Evolutionary conservation across 2,888 invertebrate genomes (phyloP).

Genomic region (Drosophila siamana): DNA sequence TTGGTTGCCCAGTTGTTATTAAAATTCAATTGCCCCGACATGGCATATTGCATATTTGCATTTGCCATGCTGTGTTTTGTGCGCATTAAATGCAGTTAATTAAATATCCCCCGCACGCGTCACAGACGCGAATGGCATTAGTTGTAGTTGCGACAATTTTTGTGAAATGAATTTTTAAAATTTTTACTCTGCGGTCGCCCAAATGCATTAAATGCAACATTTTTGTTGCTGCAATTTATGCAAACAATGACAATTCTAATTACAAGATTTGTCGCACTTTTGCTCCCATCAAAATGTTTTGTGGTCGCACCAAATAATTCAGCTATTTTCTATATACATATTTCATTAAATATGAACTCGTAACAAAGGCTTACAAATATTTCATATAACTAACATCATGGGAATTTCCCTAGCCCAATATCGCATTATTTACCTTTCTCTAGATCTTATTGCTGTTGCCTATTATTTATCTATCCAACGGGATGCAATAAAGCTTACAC

Average conservation of each 20-base stretch:
- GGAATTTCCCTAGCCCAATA: no score
- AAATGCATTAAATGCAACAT: constrained; percentile 22
- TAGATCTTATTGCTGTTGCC: not conserved
- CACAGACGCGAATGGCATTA: constrained; percentile 23
- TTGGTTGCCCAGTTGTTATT: constrained; percentile 34
- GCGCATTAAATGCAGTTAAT: constrained; percentile 60
- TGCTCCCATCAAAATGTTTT: constrained; percentile 31
- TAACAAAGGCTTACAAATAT: no score
- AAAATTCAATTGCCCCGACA: constrained; percentile 54
- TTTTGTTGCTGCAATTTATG: constrained; percentile 16
- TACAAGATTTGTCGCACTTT: constrained; percentile 14
- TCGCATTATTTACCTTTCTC: not conserved
- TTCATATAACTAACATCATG: no score
- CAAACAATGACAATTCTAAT: constrained; percentile 28
- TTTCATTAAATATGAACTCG: no score
- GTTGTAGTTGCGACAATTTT: no score
- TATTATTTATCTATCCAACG: not conserved
- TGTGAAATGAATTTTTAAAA: constrained; percentile 18
- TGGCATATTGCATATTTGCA: constrained; percentile 18
- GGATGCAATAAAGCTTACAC: not conserved
- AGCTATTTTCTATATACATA: no score
- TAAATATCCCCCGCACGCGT: constrained; percentile 43
- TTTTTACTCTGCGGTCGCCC: constrained; percentile 36
- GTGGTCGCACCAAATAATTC: not conserved
- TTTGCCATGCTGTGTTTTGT: constrained; percentile 15